Conservation (phyloP, 2,113 vertebrate species). For the Podiceps cristatus region DNA sequence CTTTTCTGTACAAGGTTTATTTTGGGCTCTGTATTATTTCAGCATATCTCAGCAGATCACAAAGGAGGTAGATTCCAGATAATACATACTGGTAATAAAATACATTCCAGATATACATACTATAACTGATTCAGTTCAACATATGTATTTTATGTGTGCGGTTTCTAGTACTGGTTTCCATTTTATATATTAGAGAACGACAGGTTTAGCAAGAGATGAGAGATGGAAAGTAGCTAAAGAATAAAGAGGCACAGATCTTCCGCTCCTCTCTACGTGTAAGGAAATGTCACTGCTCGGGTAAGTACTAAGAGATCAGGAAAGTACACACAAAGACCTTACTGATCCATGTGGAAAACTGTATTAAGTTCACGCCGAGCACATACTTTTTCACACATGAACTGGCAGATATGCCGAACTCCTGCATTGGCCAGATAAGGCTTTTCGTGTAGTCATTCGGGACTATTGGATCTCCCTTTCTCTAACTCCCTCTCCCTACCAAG, state of each 20-base stretch:
- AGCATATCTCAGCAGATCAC: neutral
- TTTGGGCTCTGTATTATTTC: neutral
- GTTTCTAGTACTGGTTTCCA: too few species aligned
- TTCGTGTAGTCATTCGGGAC: neutral
- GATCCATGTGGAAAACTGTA: neutral
- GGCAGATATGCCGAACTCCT: neutral
- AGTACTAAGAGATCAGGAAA: neutral
- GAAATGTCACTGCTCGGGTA: neutral
- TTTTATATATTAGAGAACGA: too few species aligned
- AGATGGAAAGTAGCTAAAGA: neutral
- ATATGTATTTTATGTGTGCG: accelerated
- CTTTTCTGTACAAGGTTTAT: neutral
- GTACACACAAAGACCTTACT: neutral
- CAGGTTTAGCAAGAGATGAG: neutral
- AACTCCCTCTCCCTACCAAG: neutral
- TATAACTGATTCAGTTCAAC: neutral
- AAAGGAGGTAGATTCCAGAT: neutral
- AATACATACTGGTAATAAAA: neutral
- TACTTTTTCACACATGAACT: neutral
- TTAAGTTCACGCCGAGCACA: neutral
- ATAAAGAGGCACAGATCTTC: neutral
- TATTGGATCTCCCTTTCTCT: neutral
- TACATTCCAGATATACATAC: too few species aligned
- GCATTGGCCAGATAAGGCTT: neutral
- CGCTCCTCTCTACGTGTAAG: neutral